Base-by-base conservation (phyloP, 37 sponge, comb jelly and placozoan genomes). In the Oopsacas minuta region DNA sequence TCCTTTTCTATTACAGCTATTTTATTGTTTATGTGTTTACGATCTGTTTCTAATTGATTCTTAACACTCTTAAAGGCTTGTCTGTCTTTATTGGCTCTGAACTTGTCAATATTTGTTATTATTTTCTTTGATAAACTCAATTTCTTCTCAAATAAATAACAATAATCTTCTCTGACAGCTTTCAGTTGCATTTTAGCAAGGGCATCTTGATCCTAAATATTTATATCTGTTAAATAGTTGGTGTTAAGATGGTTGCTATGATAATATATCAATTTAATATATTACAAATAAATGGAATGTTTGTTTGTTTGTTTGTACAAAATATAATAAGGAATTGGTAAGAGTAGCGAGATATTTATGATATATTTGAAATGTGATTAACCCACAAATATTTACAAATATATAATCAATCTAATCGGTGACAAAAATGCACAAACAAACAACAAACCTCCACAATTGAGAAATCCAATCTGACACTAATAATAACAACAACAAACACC, bases 391-490 rank as follows among this genome's bases (percentile, higher is more conserved):
- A n/a, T n/a, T n/a, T n/a, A n/a, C n/a, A n/a, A n/a, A n/a, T n/a
- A n/a, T n/a, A n/a, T n/a, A n/a, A n/a, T n/a, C n/a, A n/a, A n/a
- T n/a, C n/a, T n/a, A n/a, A n/a, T n/a, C n/a, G n/a, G n/a, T n/a
- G n/a, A n/a, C n/a, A n/a, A n/a, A n/a, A n/a, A n/a, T n/a, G n/a
- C n/a, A n/a, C n/a, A n/a, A n/a, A n/a, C n/a, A n/a, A n/a, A n/a
- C n/a, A 42, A 42, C 49, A 42, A 17, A 93, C 93, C 91, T 90
- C 82, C 30, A 86, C 86, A 39, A 93, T 93, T 69, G 99, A 91
- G 86, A 97, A 97, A 85, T 97, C 99, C 0, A 97, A 89, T 36
- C 99, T 85, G 22, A 94, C 95, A 23, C 88, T 10, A 37, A 94
- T 81, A 38, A 97, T 89, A 38, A 97, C 90, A n/a, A 85, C 38